Evolutionary conservation across 1,140 invertebrate genomes (phyloP), one percentile per base, ranked within the genome.

Genomic region (Drosophila pectinifera): DNA sequence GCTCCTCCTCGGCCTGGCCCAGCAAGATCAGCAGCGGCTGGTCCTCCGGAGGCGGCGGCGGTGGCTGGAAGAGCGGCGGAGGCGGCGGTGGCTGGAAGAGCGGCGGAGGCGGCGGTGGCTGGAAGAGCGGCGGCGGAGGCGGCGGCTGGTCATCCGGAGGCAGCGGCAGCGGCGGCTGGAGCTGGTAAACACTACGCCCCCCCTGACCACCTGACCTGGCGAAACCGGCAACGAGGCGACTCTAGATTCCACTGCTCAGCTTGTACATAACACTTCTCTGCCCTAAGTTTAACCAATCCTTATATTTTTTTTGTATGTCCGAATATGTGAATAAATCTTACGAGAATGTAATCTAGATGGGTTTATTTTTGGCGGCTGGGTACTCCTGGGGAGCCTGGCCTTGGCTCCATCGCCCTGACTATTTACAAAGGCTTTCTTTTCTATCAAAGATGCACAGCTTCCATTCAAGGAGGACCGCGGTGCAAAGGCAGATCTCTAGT

Each of bases 201-300:
- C 18, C 4, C n/a, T 18, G 38, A 31, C n/a, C 26, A 56, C 31
- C 45, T 20, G 38, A 38, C 24, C 49, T 24, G 69, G 22, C 26
- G 36, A 70, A 70, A 16, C 26, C 16, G 56, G 39, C 48, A 63
- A 54, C 41, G 26, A 72, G 45, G 41, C 82, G 78, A 81, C 39
- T 62, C 22, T 38, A 41, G 16, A 64, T 41, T 46, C 43, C 11
- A 84, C 49, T 56, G 51, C 45, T 77, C 62, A 61, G 65, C 55
- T 61, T 84, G 81, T 84, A 84, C 36, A 84, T 85, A 84, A 61
- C 24, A 69, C 39, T 36, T 70, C 42, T 59, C 76, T 69, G 31
- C 64, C 62, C 58, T 48, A 54, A 64, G 39, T 13, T 63, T 59
- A 42, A 59, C 41, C 53, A 46, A 56, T 4, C 16, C 24, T 31